These are phyloP conservation scores for Prunella himalayana DNA, from an alignment of 2,113 vertebrate genomes.

Conservation along the genomic window DNA sequence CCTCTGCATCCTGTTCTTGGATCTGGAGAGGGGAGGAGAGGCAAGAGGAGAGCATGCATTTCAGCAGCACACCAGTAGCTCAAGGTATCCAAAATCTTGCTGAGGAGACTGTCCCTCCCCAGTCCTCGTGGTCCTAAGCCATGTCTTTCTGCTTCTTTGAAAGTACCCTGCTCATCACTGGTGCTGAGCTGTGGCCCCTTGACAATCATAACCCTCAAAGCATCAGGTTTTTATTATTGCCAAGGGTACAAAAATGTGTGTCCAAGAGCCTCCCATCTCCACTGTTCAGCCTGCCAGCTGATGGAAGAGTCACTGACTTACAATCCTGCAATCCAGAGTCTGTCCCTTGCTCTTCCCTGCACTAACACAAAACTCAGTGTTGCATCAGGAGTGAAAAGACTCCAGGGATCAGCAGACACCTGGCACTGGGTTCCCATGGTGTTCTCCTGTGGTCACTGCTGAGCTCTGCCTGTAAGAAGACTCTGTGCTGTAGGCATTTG, in stretches of 20 bases:
- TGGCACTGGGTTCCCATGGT: rapidly evolving
- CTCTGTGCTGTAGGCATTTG: background rate
- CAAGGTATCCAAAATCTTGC: background rate
- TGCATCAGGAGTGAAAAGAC: background rate
- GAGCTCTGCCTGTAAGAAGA: background rate
- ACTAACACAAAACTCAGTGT: background rate
- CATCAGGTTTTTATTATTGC: background rate
- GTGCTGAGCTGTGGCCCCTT: background rate
- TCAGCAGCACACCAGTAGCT: background rate
- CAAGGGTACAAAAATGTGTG: background rate
- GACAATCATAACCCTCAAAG: background rate
- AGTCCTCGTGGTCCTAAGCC: background rate
- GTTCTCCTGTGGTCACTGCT: background rate
- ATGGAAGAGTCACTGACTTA: background rate
- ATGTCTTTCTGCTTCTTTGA: background rate
- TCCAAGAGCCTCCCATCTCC: background rate
- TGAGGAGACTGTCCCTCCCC: background rate
- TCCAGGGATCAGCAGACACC: rapidly evolving
- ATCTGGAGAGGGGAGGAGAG: background rate
- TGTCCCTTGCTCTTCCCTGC: background rate
- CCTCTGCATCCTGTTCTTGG: background rate
- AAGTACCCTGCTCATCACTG: background rate
- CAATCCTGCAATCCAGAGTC: background rate
- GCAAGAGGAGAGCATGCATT: background rate
- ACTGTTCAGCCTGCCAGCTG: background rate